These are phyloP conservation scores for Volucella inflata DNA, from an alignment of 2,888 invertebrate species.

Conservation along the genomic window DNA sequence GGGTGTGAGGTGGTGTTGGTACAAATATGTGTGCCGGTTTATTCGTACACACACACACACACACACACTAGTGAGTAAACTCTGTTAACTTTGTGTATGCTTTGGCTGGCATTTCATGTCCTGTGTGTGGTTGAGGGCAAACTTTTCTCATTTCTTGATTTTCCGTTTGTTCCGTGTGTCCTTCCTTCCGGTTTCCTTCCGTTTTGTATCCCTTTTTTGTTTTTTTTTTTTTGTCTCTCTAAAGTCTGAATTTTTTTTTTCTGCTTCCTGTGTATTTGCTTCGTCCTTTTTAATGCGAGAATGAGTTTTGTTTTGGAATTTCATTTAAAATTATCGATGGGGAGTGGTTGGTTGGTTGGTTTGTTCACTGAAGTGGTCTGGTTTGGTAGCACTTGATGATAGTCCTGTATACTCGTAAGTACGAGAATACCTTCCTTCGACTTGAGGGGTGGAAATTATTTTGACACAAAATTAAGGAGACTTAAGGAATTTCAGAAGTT, in stretches of 20 bases:
- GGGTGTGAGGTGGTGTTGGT: too few relatives aligned
- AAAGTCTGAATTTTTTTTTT: neutral
- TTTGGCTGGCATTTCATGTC: constrained; percentile 64
- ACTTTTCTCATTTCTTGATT: constrained; percentile 76
- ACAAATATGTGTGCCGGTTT: constrained; percentile 32
- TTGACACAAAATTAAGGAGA: constrained; percentile 67
- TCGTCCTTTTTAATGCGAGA: constrained; percentile 27
- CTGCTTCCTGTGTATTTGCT: neutral
- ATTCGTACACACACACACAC: constrained; percentile 33
- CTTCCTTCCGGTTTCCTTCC: constrained; percentile 75
- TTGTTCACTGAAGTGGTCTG: neutral
- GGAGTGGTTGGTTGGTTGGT: constrained; percentile 13
- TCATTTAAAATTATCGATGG: constrained; percentile 70
- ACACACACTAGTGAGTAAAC: constrained; percentile 19
- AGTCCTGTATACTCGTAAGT: constrained; percentile 12
- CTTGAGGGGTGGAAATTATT: constrained; percentile 54
- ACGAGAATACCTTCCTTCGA: neutral
- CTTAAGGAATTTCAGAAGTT: constrained; percentile 37
- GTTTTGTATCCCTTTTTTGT: constrained; percentile 61
- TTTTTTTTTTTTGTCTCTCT: constrained; percentile 30
- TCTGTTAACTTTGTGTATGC: constrained; percentile 42
- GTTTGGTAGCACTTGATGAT: constrained; percentile 45
- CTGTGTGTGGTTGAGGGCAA: constrained; percentile 66
- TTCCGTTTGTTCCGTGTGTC: constrained; percentile 76
- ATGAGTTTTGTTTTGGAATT: constrained; percentile 73